These are phyloP conservation scores for Gryllus bimaculatus DNA, from an alignment of 1,140 invertebrate genomes.

Conservation along the genomic window DNA sequence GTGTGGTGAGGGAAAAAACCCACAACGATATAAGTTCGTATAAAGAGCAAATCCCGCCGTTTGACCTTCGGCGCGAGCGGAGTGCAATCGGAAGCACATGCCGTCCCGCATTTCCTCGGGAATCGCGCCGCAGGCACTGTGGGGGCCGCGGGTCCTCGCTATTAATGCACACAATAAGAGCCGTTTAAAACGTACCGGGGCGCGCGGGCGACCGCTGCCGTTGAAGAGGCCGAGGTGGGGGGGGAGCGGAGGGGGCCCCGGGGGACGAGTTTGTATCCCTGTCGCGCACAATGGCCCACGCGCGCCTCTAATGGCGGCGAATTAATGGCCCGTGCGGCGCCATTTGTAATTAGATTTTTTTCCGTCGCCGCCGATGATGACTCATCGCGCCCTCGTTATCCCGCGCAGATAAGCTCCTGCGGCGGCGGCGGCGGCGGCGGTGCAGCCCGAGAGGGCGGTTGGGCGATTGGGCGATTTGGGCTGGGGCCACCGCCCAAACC, in stretches of 20 bases:
- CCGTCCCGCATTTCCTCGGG: not conserved
- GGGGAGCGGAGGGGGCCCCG: no score
- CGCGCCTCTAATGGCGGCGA: not conserved
- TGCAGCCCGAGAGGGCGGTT: no score
- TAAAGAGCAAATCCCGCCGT: no score
- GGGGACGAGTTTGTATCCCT: not conserved
- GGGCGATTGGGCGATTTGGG: no score
- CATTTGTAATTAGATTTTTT: conserved; percentile 6
- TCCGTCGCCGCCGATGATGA: not conserved
- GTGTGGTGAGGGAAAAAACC: no score
- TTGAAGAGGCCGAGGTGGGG: no score
- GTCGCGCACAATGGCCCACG: not conserved
- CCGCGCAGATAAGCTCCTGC: not conserved
- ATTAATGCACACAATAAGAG: not conserved
- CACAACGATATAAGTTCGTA: no score
- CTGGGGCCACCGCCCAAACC: no score
- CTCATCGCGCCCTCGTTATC: not conserved
- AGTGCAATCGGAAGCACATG: no score
- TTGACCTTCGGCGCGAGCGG: no score
- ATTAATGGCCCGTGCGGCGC: not conserved
- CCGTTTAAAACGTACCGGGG: not conserved
- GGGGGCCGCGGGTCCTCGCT: not conserved
- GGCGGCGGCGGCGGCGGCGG: no score
- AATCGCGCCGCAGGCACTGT: not conserved
- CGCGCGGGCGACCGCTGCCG: no score